These are phyloP conservation scores for Anaspis maculata DNA, from an alignment of 2,888 invertebrate species.

Conservation along the genomic window DNA sequence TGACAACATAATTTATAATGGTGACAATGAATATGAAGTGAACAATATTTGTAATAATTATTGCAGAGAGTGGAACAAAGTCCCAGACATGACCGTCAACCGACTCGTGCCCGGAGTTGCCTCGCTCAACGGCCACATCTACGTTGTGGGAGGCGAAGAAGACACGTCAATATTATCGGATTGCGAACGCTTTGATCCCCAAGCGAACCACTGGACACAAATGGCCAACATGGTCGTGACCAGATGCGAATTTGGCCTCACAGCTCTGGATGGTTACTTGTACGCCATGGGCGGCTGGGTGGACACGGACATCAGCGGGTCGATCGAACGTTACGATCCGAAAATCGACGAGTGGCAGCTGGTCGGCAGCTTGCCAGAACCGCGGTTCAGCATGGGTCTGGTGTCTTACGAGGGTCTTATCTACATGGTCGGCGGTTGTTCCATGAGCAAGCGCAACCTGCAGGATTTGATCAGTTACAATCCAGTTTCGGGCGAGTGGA, in stretches of 20 bases:
- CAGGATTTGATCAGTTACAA: constrained; percentile 73
- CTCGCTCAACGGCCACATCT: constrained; percentile 74
- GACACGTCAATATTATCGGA: constrained; percentile 83
- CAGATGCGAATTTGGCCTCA: constrained; percentile 83
- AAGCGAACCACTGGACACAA: constrained; percentile 23
- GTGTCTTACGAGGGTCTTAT: constrained; percentile 76
- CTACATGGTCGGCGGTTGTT: constrained; percentile 87
- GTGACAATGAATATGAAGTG: no score
- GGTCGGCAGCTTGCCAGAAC: constrained; percentile 71
- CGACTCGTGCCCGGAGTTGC: constrained; percentile 82
- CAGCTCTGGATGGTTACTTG: constrained; percentile 71
- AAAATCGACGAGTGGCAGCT: constrained; percentile 67
- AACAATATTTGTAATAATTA: no score
- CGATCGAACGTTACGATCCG: constrained; percentile 83
- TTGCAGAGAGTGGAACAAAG: constrained; percentile 72
- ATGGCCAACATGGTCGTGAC: constrained; percentile 70
- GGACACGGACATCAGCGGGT: constrained; percentile 81
- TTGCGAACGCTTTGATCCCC: constrained; percentile 75
- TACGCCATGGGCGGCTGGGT: constrained; percentile 93
- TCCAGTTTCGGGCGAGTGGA: constrained; percentile 76
- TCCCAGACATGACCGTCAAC: constrained; percentile 74
- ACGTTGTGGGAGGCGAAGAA: constrained; percentile 86
- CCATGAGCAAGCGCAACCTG: constrained; percentile 68
- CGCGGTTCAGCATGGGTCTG: constrained; percentile 87
- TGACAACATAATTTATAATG: no score